Conservation (phyloP, 2,797 vertebrate species). For the Falco concolor region DNA sequence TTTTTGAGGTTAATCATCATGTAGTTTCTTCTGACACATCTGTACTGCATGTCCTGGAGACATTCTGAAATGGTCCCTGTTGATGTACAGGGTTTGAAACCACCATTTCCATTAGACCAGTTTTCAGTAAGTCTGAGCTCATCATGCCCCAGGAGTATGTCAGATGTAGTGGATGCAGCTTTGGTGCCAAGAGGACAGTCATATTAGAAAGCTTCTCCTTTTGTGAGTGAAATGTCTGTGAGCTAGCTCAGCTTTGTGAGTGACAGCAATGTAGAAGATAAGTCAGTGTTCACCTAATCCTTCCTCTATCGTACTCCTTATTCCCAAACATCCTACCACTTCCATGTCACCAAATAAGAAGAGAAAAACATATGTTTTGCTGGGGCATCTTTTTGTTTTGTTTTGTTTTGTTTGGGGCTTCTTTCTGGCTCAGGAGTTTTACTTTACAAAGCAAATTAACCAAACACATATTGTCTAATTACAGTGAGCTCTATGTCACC, state of each 20-base stretch:
- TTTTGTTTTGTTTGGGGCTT: neutral
- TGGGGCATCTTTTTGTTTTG: neutral
- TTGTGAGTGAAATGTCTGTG: neutral
- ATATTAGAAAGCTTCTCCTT: neutral
- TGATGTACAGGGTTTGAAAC: neutral
- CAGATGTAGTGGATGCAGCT: neutral
- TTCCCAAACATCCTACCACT: neutral
- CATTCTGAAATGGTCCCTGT: neutral
- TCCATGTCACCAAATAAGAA: neutral
- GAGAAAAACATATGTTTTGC: neutral
- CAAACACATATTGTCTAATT: neutral
- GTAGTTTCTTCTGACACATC: constrained; percentile 1
- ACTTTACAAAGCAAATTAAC: neutral
- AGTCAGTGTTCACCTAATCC: neutral
- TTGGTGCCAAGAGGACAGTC: constrained; percentile 13
- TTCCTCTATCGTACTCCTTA: neutral
- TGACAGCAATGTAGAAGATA: neutral
- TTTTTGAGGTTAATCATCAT: neutral
- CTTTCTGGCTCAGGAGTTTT: neutral
- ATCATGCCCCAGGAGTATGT: neutral
- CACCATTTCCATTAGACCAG: constrained; percentile 17
- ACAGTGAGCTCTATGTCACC: neutral
- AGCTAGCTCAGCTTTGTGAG: neutral
- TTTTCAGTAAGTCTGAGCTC: constrained; percentile 22
- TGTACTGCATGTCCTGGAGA: neutral